phyloP scores from a whole-genome alignment of 2,888 invertebrate species.

The Villa cingulata region DNA sequence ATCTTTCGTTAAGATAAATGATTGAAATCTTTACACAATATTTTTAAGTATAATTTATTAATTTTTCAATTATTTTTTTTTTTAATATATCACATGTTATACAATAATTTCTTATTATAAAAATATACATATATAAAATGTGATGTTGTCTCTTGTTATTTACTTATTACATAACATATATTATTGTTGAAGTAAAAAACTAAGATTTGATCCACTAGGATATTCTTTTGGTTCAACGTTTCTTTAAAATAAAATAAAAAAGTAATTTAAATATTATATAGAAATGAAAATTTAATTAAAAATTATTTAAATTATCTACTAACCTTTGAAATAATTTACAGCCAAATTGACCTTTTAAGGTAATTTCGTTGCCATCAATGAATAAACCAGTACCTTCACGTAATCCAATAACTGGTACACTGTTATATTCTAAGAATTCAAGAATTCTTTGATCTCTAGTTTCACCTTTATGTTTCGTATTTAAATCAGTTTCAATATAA shows the following conservation, averaged over 20 bases:
- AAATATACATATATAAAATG: no score
- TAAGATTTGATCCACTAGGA: slow-evolving; percentile 11
- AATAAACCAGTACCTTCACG: slow-evolving; percentile 55
- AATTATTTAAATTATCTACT: slow-evolving; percentile 21
- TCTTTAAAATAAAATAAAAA: slow-evolving; percentile 9
- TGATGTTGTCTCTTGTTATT: no score
- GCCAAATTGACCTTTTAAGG: slow-evolving; percentile 46
- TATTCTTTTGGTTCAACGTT: slow-evolving; percentile 8
- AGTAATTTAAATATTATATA: not conserved
- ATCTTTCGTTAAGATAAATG: no score
- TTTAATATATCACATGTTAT: no score
- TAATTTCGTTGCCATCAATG: slow-evolving; percentile 44
- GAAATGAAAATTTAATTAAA: not conserved
- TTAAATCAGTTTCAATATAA: slow-evolving; percentile 50
- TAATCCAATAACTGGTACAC: slow-evolving; percentile 51
- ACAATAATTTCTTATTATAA: no score
- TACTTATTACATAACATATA: no score
- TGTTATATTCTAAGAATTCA: slow-evolving; percentile 50
- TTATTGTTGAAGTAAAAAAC: slow-evolving; percentile 12
- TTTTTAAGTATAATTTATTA: no score
- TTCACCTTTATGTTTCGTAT: slow-evolving; percentile 58
- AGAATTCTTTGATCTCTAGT: slow-evolving; percentile 59
- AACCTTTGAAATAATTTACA: slow-evolving; percentile 54
- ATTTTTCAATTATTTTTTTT: no score
- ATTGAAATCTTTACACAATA: no score